phyloP scores from a whole-genome alignment of 2,888 invertebrate genomes.

The Rotaria sp. region DNA sequence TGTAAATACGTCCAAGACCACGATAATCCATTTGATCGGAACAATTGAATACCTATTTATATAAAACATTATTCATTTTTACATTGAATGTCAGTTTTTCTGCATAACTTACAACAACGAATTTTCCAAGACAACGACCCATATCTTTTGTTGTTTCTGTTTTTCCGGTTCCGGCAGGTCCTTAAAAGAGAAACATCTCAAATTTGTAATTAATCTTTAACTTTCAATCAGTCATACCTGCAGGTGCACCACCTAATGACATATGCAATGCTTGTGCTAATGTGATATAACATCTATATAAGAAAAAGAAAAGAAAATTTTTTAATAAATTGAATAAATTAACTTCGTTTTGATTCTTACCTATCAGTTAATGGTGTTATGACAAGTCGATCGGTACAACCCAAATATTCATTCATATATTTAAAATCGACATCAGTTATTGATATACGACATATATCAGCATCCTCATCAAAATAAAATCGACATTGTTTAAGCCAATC shows the following conservation, averaged over 20 bases:
- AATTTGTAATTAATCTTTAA: background rate
- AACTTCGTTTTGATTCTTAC: conserved; percentile 58
- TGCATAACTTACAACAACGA: conserved; percentile 63
- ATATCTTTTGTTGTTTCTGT: conserved; percentile 96
- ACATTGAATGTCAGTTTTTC: background rate
- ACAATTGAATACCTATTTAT: conserved; percentile 57
- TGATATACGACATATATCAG: conserved; percentile 80
- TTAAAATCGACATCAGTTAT: conserved; percentile 88
- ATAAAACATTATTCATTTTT: conserved; percentile 43
- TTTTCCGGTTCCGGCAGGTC: conserved; percentile 95
- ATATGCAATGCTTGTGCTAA: conserved; percentile 86
- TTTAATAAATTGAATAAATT: background rate
- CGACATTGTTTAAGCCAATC: conserved; percentile 94
- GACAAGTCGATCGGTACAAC: conserved; percentile 87
- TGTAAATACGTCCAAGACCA: conserved; percentile 86
- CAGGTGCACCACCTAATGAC: conserved; percentile 81
- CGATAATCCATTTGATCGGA: conserved; percentile 70
- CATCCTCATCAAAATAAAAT: conserved; percentile 90
- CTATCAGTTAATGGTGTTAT: conserved; percentile 92
- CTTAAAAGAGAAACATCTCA: conserved; percentile 77
- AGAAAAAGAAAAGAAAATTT: background rate
- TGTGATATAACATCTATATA: conserved; percentile 81
- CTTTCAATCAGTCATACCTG: background rate
- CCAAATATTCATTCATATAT: conserved; percentile 91
- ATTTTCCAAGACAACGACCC: conserved; percentile 92